Conservation (phyloP, 1,140 invertebrate genomes). For the Ylistrum balloti region DNA sequence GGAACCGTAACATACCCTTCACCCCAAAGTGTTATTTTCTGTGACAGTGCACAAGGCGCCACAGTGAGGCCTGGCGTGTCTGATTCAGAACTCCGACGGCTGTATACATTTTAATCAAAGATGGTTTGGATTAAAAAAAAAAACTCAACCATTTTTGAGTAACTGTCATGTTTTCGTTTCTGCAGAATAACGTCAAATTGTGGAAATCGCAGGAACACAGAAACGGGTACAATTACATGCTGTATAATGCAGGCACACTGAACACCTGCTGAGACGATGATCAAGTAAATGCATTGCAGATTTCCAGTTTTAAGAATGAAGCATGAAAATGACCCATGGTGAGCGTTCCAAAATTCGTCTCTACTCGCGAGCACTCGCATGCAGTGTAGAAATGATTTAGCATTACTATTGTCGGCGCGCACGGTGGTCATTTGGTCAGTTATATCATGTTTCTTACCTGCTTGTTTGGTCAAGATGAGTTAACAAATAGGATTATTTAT, state of each 20-base stretch:
- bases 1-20: background rate
- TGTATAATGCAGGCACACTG: background rate
- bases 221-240: too few species aligned
- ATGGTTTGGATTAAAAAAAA: background rate
- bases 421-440: too few species aligned
- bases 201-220: too few species aligned
- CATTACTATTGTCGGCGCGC: too few species aligned
- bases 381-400: too few species aligned
- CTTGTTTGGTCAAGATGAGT: too few species aligned
- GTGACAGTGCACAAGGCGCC: background rate
- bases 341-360: too few species aligned
- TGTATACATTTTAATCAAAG: slow-evolving; percentile 14
- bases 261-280: too few species aligned
- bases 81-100: background rate
- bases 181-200: too few species aligned
- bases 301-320: background rate
- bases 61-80: background rate
- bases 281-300: background rate
- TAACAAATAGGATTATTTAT: too few species aligned
- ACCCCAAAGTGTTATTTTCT: slow-evolving; percentile 14
- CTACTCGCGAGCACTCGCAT: too few species aligned
- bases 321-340: background rate
- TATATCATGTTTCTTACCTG: too few species aligned
- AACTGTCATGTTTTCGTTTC: background rate
- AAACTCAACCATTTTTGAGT: background rate